A percentile compares a stretch with the other conserved stretches of the same genome.
These are phyloP conservation scores for Epiblema foenella DNA, from an alignment of 2,888 invertebrate species.

Conservation along the genomic window DNA sequence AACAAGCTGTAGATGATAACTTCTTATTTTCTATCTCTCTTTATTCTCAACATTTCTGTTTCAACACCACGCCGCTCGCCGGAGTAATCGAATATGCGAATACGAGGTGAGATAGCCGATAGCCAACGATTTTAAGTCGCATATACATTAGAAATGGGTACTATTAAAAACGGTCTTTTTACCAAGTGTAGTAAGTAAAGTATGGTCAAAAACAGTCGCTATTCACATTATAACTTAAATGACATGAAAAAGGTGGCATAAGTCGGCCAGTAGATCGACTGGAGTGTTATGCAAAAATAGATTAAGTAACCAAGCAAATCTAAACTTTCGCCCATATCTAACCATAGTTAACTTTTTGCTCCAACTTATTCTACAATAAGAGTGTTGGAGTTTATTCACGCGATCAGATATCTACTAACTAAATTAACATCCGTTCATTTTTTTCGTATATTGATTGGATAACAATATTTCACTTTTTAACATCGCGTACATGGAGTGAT, in stretches of 20 bases:
- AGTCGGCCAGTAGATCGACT: neutral
- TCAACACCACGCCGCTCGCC: no score
- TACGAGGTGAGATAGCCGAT: no score
- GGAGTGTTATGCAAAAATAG: slow-evolving; percentile 14
- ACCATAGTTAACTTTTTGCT: slow-evolving; percentile 9
- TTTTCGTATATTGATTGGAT: slow-evolving; percentile 20
- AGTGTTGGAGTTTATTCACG: neutral
- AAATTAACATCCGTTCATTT: slow-evolving; percentile 27
- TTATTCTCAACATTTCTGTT: no score
- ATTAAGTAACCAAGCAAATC: slow-evolving; percentile 20
- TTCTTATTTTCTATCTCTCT: no score
- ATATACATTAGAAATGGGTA: no score
- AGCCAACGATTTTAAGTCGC: no score
- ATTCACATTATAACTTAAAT: neutral
- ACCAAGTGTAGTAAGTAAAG: no score
- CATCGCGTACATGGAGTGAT: neutral
- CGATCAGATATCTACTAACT: slow-evolving; percentile 23
- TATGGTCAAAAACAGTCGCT: neutral
- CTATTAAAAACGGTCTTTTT: no score
- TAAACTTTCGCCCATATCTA: slow-evolving; percentile 10
- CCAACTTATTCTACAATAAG: slow-evolving; percentile 6
- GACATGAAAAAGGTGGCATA: neutral
- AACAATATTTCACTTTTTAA: slow-evolving; percentile 30
- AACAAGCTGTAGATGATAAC: no score
- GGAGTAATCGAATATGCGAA: no score